Evolutionary conservation across 2,797 vertebrate genomes (phyloP), one percentile per base, ranked within the genome.

Genomic region (Acanthurus leucopareius): DNA sequence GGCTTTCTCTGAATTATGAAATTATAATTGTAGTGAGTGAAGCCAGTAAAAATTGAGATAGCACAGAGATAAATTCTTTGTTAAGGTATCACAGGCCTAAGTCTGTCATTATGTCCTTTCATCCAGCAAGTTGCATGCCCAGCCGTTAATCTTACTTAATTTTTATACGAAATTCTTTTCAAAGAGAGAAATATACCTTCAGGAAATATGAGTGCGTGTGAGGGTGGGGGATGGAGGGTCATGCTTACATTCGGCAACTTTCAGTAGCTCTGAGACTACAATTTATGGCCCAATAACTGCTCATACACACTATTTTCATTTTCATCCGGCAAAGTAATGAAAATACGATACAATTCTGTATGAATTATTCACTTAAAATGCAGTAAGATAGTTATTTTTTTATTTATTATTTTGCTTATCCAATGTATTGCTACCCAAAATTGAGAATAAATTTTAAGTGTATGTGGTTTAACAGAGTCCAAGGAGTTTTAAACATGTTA

Each of bases 41-140:
- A 28, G 10, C 20, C 22, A 45, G 16, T 20, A 9, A 38, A 32
- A 22, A 61, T 4, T 32, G 28, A 32, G 28, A 32, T 4, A 32
- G 28, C 20, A 58, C 7, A 19, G 1, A 44, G 2, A 11, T 74
- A 10, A 45, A 59, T 58, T 77, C 64, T 65, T 67, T 71, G 60
- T 61, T 75, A 65, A 83, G 81, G 73, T 76, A 61, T 80, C 64
- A 76, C 3, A 32, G 28, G 4, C 61, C 61, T 49, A 5, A 6
- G 16, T 35, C 49, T 65, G 17, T 25, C 60, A 47, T 28, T 64
- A 51, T 52, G 71, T 61, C 64, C 52, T 68, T 17, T 25, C 57
- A 48, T 45, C 59, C 45, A 38, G 60, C 52, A 85, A 78, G 81
- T 83, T 82, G 69, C 82, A 85, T 71, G 76, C 69, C 77, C 28